Conservation (phyloP, 1,140 invertebrate species). For the Caenorhabditis latens region DNA sequence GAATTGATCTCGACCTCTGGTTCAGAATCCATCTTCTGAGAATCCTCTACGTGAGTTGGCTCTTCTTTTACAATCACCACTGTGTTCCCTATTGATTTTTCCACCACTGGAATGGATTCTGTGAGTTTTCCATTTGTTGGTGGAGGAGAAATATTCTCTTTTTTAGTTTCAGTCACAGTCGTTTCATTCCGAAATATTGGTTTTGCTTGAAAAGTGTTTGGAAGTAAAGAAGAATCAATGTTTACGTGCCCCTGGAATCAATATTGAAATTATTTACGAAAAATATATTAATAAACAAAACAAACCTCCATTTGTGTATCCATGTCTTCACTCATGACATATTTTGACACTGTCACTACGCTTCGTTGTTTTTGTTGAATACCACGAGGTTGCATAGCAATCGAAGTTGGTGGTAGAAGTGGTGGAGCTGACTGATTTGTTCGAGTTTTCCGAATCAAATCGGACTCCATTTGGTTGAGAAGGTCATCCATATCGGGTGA, state of each 20-base stretch:
- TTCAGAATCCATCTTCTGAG: neutral
- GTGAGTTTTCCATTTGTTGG: neutral
- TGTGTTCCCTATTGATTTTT: too few species aligned
- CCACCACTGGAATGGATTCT: too few species aligned
- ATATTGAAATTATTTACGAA: neutral
- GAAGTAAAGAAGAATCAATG: neutral
- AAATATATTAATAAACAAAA: neutral
- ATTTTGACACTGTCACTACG: neutral
- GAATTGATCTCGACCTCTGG: neutral
- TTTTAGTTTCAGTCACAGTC: neutral
- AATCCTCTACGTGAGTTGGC: neutral
- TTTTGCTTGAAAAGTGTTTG: slow-evolving; percentile 23
- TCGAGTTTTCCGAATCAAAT: neutral
- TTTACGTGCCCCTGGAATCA: neutral
- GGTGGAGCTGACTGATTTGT: neutral
- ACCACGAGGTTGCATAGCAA: slow-evolving; percentile 8
- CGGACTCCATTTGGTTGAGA: slow-evolving; percentile 48
- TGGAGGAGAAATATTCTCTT: neutral
- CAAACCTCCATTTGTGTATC: neutral
- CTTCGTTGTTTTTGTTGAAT: neutral
- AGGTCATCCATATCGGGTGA: slow-evolving; percentile 55
- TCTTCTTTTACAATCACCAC: neutral
- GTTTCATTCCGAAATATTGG: neutral
- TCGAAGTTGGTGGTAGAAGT: neutral
- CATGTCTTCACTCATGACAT: slow-evolving; percentile 29